These are phyloP conservation scores for Andrena minutula DNA, from an alignment of 2,888 invertebrate species.

Conservation along the genomic window DNA sequence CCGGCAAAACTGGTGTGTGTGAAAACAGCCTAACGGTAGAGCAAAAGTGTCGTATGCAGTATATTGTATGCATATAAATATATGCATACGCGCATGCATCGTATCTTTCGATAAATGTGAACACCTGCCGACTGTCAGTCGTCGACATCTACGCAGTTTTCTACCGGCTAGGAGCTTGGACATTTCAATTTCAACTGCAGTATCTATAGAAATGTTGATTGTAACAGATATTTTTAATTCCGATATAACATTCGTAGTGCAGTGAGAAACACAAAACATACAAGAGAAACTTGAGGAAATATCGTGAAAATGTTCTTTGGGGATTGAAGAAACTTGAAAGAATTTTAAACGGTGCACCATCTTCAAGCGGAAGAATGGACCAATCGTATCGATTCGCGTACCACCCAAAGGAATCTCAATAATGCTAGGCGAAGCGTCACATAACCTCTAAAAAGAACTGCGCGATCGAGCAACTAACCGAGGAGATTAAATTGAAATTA, in stretches of 20 bases:
- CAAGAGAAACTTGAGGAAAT: background rate
- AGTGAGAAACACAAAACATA: background rate
- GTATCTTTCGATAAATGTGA: conserved; percentile 11
- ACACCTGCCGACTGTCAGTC: background rate
- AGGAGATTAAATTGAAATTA: background rate
- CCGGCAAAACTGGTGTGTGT: too few relatives aligned
- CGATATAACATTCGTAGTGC: background rate
- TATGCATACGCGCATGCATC: background rate
- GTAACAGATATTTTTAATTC: background rate
- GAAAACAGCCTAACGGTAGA: background rate
- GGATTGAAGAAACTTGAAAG: background rate
- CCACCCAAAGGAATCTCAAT: background rate
- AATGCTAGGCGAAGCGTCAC: background rate
- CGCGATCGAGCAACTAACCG: too few relatives aligned
- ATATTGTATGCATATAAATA: background rate
- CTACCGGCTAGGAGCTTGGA: background rate
- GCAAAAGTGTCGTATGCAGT: conserved; percentile 2
- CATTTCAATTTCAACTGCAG: background rate
- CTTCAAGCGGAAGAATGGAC: background rate
- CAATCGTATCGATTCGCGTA: background rate
- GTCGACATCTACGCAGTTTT: background rate
- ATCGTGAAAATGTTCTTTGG: background rate
- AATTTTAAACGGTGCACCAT: background rate
- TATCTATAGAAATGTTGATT: background rate
- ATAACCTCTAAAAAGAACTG: conserved; percentile 35